phyloP scores from a whole-genome alignment of 2,797 vertebrate species.

The Pipistrellus kuhlii region DNA sequence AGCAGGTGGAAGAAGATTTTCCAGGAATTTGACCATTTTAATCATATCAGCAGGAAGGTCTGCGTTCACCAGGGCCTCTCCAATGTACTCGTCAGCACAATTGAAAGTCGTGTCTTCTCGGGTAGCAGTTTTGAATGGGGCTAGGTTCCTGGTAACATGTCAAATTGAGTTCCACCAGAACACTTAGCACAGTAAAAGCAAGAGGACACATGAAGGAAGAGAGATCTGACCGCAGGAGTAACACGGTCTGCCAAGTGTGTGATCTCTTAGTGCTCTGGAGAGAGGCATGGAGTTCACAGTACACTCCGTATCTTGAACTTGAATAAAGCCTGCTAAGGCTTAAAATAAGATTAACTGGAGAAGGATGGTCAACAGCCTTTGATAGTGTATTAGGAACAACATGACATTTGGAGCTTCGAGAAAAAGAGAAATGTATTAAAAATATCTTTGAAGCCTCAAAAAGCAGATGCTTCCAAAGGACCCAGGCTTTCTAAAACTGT shows the following conservation, averaged over 20 bases:
- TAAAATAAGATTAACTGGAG: neutral
- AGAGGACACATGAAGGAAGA: neutral
- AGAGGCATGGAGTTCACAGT: neutral
- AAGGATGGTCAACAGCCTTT: neutral
- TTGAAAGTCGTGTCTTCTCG: neutral
- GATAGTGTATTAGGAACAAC: neutral
- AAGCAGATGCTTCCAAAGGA: slow-evolving; percentile 1
- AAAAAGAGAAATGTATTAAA: neutral
- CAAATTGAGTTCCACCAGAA: neutral
- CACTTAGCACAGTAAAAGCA: neutral
- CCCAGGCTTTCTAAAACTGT: neutral
- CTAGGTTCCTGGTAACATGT: neutral
- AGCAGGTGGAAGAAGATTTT: neutral
- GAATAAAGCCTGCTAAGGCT: neutral
- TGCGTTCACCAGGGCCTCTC: neutral
- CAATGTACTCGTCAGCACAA: neutral
- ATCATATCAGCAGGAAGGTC: neutral
- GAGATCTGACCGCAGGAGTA: neutral
- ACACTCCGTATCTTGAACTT: neutral
- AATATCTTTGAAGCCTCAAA: slow-evolving; percentile 16
- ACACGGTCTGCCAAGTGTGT: neutral
- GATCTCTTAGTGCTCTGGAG: neutral
- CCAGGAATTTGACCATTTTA: neutral
- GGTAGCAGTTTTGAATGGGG: neutral
- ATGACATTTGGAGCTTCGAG: neutral